Conservation (phyloP, 2,797 vertebrate genomes). For the Moxostoma hubbsi region DNA sequence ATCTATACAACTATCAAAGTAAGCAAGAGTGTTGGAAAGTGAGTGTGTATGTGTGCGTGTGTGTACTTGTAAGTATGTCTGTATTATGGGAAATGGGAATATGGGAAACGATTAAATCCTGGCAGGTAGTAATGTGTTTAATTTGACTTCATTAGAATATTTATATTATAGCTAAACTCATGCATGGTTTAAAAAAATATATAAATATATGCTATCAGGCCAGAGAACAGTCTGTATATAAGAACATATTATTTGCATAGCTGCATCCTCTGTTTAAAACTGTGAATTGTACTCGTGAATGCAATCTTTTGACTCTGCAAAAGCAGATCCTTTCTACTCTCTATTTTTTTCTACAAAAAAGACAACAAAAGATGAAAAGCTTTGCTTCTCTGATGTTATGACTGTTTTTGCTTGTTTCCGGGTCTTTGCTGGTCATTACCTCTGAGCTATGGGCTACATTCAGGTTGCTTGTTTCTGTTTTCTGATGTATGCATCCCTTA, state of each 20-base stretch:
- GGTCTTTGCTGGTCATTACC: slow-evolving; percentile 56
- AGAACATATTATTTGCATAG: slow-evolving; percentile 64
- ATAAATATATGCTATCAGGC: slow-evolving; percentile 53
- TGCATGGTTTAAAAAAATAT: slow-evolving; percentile 62
- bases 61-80: background rate
- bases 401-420: slow-evolving; percentile 61
- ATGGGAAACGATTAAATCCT: slow-evolving; percentile 28
- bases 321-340: slow-evolving; percentile 61
- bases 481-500: slow-evolving; percentile 31
- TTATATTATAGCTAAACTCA: slow-evolving; percentile 60
- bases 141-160: slow-evolving; percentile 59
- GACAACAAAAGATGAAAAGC: slow-evolving; percentile 54
- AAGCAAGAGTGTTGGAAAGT: slow-evolving; percentile 43
- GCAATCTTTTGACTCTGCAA: slow-evolving; percentile 67
- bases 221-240: slow-evolving; percentile 61
- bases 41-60: slow-evolving; percentile 38
- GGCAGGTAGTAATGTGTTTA: slow-evolving; percentile 42
- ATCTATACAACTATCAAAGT: slow-evolving; percentile 57
- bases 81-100: slow-evolving; percentile 20
- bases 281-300: slow-evolving; percentile 72
- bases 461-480: slow-evolving; percentile 50
- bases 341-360: slow-evolving; percentile 60
- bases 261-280: slow-evolving; percentile 70
- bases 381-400: slow-evolving; percentile 64
- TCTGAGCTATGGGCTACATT: slow-evolving; percentile 58